These are phyloP conservation scores for Distichodus sexfasciatus DNA, from an alignment of 2,797 vertebrate genomes.

Conservation along the genomic window DNA sequence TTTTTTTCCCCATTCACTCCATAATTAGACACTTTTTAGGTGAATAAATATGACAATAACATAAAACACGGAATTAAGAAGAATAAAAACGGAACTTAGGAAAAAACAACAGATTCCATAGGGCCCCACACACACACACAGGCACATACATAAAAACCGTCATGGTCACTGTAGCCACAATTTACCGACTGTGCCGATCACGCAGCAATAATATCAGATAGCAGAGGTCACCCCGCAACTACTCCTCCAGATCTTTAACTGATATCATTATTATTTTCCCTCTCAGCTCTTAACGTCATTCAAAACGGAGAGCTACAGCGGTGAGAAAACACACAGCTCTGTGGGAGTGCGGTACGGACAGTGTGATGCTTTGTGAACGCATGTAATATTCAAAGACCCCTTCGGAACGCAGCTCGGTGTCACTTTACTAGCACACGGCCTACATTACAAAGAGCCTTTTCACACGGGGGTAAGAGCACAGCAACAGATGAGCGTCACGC, in stretches of 20 bases:
- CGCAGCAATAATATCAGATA: no score
- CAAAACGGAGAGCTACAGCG: not conserved
- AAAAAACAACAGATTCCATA: no score
- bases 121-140: not conserved
- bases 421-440: conserved; percentile 30
- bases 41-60: no score
- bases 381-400: conserved; percentile 30
- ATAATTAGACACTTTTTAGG: no score
- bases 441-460: not conserved
- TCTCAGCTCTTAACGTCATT: not conserved
- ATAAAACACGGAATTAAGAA: no score
- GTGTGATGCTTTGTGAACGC: not conserved
- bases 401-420: conserved; percentile 1
- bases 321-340: not conserved
- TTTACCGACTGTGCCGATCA: no score
- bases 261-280: not conserved
- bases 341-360: not conserved
- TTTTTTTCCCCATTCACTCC: not conserved
- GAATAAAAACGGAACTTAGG: no score
- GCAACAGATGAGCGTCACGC: not conserved
- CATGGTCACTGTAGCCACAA: no score
- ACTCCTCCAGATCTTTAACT: no score
- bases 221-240: no score
- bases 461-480: not conserved
- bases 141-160: no score